phyloP scores from a whole-genome alignment of 2,797 vertebrate genomes.

The Borostomias antarcticus region DNA sequence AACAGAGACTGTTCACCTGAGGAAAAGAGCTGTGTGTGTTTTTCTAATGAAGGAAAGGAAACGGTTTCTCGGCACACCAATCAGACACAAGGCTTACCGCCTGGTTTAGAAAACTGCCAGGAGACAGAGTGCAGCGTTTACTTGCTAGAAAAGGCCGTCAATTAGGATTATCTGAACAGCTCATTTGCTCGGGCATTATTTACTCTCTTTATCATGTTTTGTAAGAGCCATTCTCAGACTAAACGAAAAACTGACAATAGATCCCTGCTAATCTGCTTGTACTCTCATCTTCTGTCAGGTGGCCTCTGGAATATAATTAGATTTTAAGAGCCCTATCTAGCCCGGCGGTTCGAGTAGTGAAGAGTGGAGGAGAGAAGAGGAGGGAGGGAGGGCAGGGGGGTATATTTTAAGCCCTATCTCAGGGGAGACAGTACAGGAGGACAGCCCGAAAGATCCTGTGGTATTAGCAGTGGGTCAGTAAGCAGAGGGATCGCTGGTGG shows the following conservation, averaged over 20 bases:
- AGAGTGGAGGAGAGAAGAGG: not conserved
- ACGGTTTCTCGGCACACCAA: not conserved
- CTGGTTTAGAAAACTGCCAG: not conserved
- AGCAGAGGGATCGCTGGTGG: not conserved
- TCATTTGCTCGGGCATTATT: conserved; percentile 6
- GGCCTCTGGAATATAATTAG: conserved; percentile 8
- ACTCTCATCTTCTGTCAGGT: not conserved
- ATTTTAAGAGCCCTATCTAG: conserved; percentile 9
- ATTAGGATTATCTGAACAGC: conserved; percentile 10
- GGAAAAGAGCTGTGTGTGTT: conserved; percentile 4
- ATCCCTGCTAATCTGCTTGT: not conserved
- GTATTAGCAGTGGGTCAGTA: conserved; percentile 7
- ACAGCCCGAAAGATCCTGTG: not conserved
- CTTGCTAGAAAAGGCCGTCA: not conserved
- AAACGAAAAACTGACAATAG: not conserved
- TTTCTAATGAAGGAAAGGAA: conserved; percentile 5
- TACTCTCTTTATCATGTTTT: conserved; percentile 5
- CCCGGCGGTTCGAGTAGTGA: not conserved
- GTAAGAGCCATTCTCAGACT: not conserved
- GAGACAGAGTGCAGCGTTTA: not conserved
- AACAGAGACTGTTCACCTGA: conserved; percentile 1
- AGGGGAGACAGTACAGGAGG: conserved; percentile 1
- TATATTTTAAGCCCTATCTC: conserved; percentile 12
- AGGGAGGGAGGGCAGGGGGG: not conserved
- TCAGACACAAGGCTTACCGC: not conserved